phyloP scores from a whole-genome alignment of 2,113 vertebrate species.

The Hiodon tergisus region DNA sequence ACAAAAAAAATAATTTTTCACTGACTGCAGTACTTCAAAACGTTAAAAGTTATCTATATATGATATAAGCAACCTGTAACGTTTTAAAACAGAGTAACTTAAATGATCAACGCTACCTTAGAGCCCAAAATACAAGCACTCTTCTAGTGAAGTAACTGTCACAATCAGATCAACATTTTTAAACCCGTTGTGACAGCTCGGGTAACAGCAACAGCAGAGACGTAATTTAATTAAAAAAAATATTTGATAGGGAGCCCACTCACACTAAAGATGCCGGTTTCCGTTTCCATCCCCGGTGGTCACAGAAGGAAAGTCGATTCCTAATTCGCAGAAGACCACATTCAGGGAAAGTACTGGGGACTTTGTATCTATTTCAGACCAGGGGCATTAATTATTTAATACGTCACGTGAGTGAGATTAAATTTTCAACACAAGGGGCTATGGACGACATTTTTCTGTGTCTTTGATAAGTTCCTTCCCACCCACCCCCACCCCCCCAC shows the following conservation, averaged over 20 bases:
- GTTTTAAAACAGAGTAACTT: no score
- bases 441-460: constrained; percentile 60
- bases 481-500: constrained; percentile 27
- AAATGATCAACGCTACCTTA: no score
- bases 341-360: constrained; percentile 78
- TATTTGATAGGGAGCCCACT: constrained; percentile 40
- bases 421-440: constrained; percentile 75
- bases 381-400: constrained; percentile 90
- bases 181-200: not conserved
- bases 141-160: not conserved
- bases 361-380: constrained; percentile 83
- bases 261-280: constrained; percentile 46
- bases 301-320: constrained; percentile 65
- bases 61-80: no score
- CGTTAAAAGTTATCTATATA: no score
- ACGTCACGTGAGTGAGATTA: constrained; percentile 86
- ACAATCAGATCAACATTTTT: not conserved
- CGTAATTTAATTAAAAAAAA: not conserved
- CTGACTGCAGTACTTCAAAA: no score
- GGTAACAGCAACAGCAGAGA: not conserved
- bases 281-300: constrained; percentile 4
- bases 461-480: constrained; percentile 48
- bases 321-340: constrained; percentile 75
- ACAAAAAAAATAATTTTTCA: no score
- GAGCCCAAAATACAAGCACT: no score